phyloP scores from a whole-genome alignment of 2,113 vertebrate species.

The Phasianus colchicus region DNA sequence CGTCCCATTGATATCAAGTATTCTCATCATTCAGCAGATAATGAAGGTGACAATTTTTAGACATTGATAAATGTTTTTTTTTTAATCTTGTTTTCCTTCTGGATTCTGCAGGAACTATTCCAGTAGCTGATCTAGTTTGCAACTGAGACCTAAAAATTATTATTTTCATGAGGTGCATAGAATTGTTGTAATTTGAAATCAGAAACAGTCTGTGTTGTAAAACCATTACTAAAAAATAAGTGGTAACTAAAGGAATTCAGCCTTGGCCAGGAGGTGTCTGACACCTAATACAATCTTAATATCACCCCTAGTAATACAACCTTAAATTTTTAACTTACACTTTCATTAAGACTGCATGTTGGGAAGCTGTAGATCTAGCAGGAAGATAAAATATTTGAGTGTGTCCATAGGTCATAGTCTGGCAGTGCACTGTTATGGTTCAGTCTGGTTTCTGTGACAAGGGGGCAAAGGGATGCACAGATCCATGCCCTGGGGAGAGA shows the following conservation, averaged over 20 bases:
- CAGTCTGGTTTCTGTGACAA: too few relatives aligned
- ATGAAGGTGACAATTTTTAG: conserved; percentile 78
- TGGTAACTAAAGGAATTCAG: background rate
- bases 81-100: background rate
- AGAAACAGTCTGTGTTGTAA: background rate
- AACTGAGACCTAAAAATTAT: background rate
- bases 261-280: background rate
- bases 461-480: too few relatives aligned
- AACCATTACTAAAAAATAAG: background rate
- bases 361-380: background rate
- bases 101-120: background rate
- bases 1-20: conserved; percentile 88
- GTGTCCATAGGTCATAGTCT: background rate
- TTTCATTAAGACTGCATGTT: background rate
- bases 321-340: background rate
- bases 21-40: conserved; percentile 78
- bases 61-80: background rate
- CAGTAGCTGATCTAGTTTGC: background rate
- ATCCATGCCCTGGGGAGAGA: too few relatives aligned
- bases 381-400: background rate
- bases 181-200: background rate
- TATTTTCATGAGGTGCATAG: background rate
- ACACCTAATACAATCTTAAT: background rate
- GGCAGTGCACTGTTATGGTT: background rate
- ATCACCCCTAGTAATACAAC: background rate